These are phyloP conservation scores for Dipodomys stephensi DNA, from an alignment of 2,113 vertebrate species.

Conservation along the genomic window DNA sequence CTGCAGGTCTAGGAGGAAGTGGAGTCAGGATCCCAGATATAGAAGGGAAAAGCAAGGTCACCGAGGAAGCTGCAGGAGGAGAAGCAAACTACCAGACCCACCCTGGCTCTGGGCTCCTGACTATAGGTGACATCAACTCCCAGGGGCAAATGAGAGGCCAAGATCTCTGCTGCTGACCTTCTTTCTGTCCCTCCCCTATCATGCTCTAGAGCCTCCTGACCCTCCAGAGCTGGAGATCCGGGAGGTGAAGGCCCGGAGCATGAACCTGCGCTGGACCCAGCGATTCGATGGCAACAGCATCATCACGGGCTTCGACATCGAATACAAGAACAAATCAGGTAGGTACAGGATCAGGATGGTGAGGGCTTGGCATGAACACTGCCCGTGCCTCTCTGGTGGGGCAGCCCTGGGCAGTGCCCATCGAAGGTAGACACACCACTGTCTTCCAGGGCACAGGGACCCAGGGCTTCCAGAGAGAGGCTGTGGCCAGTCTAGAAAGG, in stretches of 20 bases:
- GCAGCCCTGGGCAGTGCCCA: neutral
- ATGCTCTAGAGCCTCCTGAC: constrained; percentile 94
- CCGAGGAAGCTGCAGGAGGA: neutral
- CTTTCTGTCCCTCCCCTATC: neutral
- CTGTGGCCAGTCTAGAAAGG: neutral
- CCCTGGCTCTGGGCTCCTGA: neutral
- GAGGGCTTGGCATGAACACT: neutral
- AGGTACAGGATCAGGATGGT: neutral
- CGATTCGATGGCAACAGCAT: constrained; percentile 99
- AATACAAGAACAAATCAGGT: constrained; percentile 99
- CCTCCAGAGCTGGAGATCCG: constrained; percentile 97
- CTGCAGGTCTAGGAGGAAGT: neutral
- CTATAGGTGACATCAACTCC: neutral
- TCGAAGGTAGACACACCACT: neutral
- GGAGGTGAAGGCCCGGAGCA: constrained; percentile 98
- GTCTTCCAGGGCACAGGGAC: too few relatives aligned
- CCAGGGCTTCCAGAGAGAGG: too few relatives aligned
- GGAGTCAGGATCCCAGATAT: too few relatives aligned
- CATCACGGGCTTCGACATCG: constrained; percentile 98
- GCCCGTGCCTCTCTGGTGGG: neutral
- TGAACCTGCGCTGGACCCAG: constrained; percentile 99
- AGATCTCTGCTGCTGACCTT: neutral
- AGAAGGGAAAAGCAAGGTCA: neutral
- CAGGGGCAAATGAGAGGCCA: neutral
- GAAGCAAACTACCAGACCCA: neutral